These are phyloP conservation scores for Leptonema lineaticorne DNA, from an alignment of 1,140 invertebrate species.

Conservation along the genomic window DNA sequence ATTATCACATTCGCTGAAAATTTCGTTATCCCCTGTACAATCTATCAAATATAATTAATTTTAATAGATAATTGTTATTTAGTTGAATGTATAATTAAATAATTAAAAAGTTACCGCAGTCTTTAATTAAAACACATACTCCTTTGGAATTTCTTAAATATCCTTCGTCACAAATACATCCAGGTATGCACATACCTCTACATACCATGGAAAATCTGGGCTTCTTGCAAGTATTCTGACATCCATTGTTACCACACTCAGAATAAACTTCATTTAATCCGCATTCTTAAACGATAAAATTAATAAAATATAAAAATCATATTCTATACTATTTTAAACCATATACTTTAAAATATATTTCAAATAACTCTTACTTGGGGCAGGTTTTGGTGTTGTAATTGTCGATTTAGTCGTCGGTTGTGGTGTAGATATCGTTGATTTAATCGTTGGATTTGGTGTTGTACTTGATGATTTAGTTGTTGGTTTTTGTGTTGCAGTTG, in stretches of 20 bases:
- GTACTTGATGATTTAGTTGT: too few species aligned
- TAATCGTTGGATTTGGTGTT: too few species aligned
- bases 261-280: conserved; percentile 12
- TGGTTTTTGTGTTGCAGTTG: too few species aligned
- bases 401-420: too few species aligned
- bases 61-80: not conserved
- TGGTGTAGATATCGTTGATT: too few species aligned
- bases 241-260: conserved; percentile 14
- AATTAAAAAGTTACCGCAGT: conserved; percentile 12
- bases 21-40: conserved; percentile 10
- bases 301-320: not conserved
- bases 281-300: not conserved
- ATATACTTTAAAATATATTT: too few species aligned
- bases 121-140: conserved; percentile 15
- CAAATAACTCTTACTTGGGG: too few species aligned
- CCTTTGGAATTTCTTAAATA: conserved; percentile 23
- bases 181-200: conserved; percentile 11
- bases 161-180: conserved; percentile 25
- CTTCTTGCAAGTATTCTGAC: conserved; percentile 7
- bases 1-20: conserved; percentile 20
- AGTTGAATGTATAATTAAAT: not conserved
- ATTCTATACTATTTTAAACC: too few species aligned
- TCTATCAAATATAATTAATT: not conserved
- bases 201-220: not conserved
- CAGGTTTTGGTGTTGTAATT: too few species aligned